Evolutionary conservation across 2,888 invertebrate genomes (phyloP).

Genomic region (Gastrophysa polygoni): DNA sequence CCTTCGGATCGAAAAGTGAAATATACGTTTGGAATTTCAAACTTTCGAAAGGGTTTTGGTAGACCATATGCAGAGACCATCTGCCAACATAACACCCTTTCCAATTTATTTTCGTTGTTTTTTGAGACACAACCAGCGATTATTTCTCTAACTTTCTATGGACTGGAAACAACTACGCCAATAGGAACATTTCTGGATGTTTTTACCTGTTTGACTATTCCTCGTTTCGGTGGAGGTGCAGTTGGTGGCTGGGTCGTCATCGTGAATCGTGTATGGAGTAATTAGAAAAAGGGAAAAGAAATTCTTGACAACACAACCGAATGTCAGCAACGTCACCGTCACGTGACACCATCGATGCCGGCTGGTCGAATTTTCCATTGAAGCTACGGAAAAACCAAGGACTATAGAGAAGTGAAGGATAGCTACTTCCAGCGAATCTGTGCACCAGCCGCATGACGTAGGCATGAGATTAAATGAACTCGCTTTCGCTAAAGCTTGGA

Average conservation of each 20-base stretch:
- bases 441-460: too few relatives aligned
- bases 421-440: too few relatives aligned
- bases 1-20: not conserved
- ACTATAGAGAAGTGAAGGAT: too few relatives aligned
- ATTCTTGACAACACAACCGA: slow-evolving; percentile 22
- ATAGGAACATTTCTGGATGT: slow-evolving; percentile 17
- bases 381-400: too few relatives aligned
- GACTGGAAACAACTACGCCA: not conserved
- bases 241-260: slow-evolving; percentile 40
- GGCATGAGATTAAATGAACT: too few relatives aligned
- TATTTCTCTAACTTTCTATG: not conserved
- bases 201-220: slow-evolving; percentile 68
- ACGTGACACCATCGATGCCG: too few relatives aligned
- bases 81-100: slow-evolving; percentile 52
- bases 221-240: slow-evolving; percentile 58
- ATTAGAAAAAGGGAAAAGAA: slow-evolving; percentile 27
- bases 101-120: not conserved
- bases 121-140: not conserved
- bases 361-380: too few relatives aligned
- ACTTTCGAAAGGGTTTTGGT: not conserved
- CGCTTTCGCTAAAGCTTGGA: too few relatives aligned
- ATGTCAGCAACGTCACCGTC: slow-evolving; percentile 29
- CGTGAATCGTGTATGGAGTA: slow-evolving; percentile 20
- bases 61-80: slow-evolving; percentile 25
- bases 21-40: not conserved